Evolutionary conservation across 2,888 invertebrate species (phyloP), one percentile per base, ranked within the genome.

Genomic region (Dynastes maya): DNA sequence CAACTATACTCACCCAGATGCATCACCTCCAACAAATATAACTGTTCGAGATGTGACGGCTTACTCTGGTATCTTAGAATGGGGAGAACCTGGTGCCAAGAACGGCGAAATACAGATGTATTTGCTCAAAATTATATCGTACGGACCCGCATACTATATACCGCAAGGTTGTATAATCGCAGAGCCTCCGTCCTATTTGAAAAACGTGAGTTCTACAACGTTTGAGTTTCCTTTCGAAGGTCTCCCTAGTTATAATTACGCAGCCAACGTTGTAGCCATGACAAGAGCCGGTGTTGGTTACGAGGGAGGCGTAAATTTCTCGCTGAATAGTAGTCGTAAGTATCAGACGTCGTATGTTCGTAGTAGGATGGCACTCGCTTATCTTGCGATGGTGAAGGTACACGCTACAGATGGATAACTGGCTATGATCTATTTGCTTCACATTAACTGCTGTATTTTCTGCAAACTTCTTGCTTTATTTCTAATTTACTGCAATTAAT

Each of bases 51-150:
- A 58, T 11, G 11, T 61, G 32, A 58, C 72, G 11, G 13, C 22
- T 16, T n/a, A n/a, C 9, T 40, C 72, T 40, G 72, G 58, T 1
- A 45, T 32, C 5, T 37, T 72, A 5, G 5, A 9, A 8, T 72
- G 72, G 72, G 16, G 40, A n/a, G 58, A 72, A 45, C 72, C 72
- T 22, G 13, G 16, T 2, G 9, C n/a, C 22, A 58, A 58, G 22
- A 82, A 81, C 61, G 82, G 82, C 13, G 11, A 61, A 65, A 51
- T 82, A 27, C 53, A 8, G 40, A 37, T 45, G 9, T 82, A 82
- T 55, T n/a, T 37, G 3, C 13, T 82, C 22, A 9, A 67, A 22
- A 68, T 82, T 27, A 29, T 32, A 13, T 65, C 55, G 16, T 37
- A 67, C n/a, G 77, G 75, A 1, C 76, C 81, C 5, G 13, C 68